Conservation (phyloP, 2,797 vertebrate species). For the Smutsia gigantea region DNA sequence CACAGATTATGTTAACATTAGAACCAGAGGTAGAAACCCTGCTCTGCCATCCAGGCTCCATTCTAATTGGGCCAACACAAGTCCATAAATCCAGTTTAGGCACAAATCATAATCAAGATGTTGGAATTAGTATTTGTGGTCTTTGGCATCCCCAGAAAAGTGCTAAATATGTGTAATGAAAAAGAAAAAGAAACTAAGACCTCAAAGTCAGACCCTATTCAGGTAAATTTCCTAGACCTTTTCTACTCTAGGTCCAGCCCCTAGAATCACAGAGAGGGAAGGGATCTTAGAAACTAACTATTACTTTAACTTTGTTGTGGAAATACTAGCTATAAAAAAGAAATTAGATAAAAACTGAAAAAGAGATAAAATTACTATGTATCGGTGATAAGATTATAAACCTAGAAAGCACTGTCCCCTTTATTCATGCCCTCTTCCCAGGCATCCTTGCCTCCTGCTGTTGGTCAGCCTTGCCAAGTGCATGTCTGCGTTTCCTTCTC, state of each 20-base stretch:
- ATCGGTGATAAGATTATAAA: neutral
- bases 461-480: neutral
- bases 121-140: neutral
- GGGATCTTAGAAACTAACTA: slow-evolving; percentile 15
- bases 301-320: neutral
- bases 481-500: neutral
- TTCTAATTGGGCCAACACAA: neutral
- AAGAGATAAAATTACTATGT: neutral
- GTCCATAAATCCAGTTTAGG: neutral
- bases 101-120: neutral
- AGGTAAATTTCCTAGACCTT: neutral
- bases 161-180: neutral
- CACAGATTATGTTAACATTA: neutral
- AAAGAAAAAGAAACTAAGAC: neutral
- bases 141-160: neutral
- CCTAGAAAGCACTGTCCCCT: neutral
- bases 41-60: neutral
- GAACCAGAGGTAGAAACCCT: neutral
- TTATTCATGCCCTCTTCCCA: neutral
- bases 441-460: neutral
- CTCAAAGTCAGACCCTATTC: neutral
- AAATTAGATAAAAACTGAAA: neutral
- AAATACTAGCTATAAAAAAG: neutral
- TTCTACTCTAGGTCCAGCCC: neutral
- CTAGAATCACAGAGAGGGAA: neutral